Evolutionary conservation across 2,113 vertebrate genomes (phyloP), one percentile per base, ranked within the genome.

Genomic region (Lampris megalopsis): DNA sequence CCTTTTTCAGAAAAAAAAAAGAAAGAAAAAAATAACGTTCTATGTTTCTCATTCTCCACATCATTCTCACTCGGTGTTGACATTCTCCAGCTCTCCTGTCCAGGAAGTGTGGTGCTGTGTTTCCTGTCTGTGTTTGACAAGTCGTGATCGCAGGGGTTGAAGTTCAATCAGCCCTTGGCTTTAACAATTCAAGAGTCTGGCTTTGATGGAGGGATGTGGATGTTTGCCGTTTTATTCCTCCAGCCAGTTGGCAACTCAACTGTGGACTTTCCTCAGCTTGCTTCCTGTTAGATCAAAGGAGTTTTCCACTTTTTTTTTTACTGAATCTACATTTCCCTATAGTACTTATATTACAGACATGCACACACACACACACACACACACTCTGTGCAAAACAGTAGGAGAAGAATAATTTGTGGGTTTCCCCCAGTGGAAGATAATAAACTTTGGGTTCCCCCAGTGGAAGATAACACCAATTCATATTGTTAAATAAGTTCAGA

Each of bases 61-160:
- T 86, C 65, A 68, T 77, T 62, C 64, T 59, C 1, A 0, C 71
- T 61, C 81, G 86, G 80, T 88, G 87, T 90, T 90, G 87, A 93
- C 89, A 90, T 88, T 87, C 78, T 73, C 63, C 58, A 82, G 81
- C 78, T 59, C 64, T 63, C 41, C 77, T 53, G 71, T 86, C 77
- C 82, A 92, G 92, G 87, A 92, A 91, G 82, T 77, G 72, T 75
- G 40, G 65, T 36, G 3, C 80, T 60, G 81, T 24, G 86, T 73
- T 86, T 91, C 90, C 89, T 85, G 84, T 80, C 81, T 65, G 70
- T 85, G 88, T 91, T 91, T 91, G 84, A 86, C 82, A 77, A 86
- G 81, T 75, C 7, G 81, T 87, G 85, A 86, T 86, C 78, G 80
- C 77, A 81, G 85, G 86, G 84, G 86, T 82, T 90, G 88, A 80